A percentile compares a stretch with the other conserved stretches of the same genome.
Conservation (phyloP, 2,888 invertebrate genomes). For the Drosophila phalerata region DNA sequence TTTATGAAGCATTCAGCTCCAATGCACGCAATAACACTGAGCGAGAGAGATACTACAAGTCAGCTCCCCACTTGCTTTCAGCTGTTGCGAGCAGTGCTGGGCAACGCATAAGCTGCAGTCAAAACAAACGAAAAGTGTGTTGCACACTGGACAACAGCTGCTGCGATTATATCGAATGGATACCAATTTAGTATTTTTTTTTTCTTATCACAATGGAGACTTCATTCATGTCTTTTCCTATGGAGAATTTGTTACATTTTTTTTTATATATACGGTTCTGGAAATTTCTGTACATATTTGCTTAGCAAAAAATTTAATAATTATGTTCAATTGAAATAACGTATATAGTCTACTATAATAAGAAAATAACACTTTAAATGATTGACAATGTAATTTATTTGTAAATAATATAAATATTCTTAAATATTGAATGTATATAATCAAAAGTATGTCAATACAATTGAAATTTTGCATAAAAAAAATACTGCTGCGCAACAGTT, state of each 20-base stretch:
- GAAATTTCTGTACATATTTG: too few species aligned
- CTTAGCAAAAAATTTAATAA: too few species aligned
- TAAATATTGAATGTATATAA: not conserved
- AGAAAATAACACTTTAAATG: too few species aligned
- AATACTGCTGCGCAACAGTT: slow-evolving; percentile 36
- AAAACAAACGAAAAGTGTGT: slow-evolving; percentile 56
- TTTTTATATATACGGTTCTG: too few species aligned
- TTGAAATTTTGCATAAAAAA: not conserved
- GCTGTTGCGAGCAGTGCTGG: slow-evolving; percentile 62
- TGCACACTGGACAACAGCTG: slow-evolving; percentile 26
- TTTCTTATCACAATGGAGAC: not conserved
- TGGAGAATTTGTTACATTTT: too few species aligned
- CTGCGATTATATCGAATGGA: slow-evolving; percentile 34
- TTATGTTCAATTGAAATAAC: not conserved
- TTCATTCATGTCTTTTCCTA: not conserved
- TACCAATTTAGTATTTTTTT: not conserved
- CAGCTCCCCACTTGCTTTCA: slow-evolving; percentile 38
- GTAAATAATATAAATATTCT: not conserved
- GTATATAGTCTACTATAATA: not conserved
- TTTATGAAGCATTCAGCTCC: slow-evolving; percentile 41
- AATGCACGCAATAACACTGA: slow-evolving; percentile 58
- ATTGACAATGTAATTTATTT: not conserved
- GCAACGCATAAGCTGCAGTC: slow-evolving; percentile 27
- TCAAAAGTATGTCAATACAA: not conserved
- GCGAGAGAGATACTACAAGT: slow-evolving; percentile 5